Base-by-base conservation (phyloP, 2,113 vertebrate genomes). In the Zosterops japonicus region DNA sequence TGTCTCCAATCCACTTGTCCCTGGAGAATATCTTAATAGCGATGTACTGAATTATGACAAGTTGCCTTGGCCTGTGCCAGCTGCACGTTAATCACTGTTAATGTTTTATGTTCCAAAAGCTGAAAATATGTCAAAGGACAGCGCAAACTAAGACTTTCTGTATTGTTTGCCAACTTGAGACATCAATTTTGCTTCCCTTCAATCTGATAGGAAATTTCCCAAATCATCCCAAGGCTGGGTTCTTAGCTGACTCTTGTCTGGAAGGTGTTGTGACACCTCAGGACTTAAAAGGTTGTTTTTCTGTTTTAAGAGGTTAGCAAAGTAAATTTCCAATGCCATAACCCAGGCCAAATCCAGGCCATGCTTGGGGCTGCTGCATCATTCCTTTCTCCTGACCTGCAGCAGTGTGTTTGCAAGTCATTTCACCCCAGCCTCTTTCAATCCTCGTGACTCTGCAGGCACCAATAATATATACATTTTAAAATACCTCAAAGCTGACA, bases 91-190 rank as follows among this genome's bases (percentile, higher is more conserved):
- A 91, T 95, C 81, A 68, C 27, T 89, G 53, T 29, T 89, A 85
- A 61, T 16, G 12, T 87, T 67, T 92, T 61, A 50, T 63, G 47
- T 87, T 91, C 78, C 47, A 85, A 91, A 94, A 93, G 55, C 70
- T 74, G 95, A 91, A 90, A 83, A 90, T 90, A 75, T 88, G 70
- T 87, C 74, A 91, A 91, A 93, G 59, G 53, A 75, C 36, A 87
- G 46, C 50, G 47, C 49, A 91, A 94, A 76, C 70, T 33, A 68
- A 81, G 69, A 74, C 50, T 82, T 89, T 95, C 49, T 87, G 12
- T 69, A 8, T 42, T 28, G 19, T 19, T 47, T 87, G 53, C 83
- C 53, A 87, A 46, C 69, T 70, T 41, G 57, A 76, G 41, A 61
- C 22, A 69, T 87, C 47, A 41, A 1, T 83, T 91, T 95, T 87